These are phyloP conservation scores for Heteronetta atricapilla DNA, from an alignment of 2,113 vertebrate genomes.

Conservation along the genomic window DNA sequence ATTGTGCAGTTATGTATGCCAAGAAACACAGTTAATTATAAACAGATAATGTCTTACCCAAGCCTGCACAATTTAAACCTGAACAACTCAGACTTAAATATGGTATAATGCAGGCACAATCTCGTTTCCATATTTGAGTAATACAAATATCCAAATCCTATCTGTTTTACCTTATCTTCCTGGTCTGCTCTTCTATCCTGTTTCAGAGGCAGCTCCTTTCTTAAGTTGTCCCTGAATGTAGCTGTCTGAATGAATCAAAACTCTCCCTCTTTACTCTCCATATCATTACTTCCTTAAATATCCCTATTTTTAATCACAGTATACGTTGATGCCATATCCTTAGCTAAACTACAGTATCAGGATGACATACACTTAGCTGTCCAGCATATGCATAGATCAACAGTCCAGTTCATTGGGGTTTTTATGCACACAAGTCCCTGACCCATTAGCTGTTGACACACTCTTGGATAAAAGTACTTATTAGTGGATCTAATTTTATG, in stretches of 20 bases:
- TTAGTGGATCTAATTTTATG: neutral
- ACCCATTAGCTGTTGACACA: neutral
- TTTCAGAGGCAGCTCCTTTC: neutral
- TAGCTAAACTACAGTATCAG: neutral
- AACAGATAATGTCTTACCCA: neutral
- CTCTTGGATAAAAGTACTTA: neutral
- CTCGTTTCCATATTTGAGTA: neutral
- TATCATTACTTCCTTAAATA: neutral
- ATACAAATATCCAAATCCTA: neutral
- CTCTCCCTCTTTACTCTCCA: neutral
- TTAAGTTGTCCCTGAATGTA: neutral
- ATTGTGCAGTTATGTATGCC: neutral
- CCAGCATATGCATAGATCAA: neutral
- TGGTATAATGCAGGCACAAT: neutral
- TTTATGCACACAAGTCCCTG: neutral
- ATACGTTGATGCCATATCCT: neutral
- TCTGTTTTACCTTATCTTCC: neutral
- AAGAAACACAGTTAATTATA: neutral
- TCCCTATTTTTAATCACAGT: neutral
- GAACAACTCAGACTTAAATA: neutral
- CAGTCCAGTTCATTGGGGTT: fast-evolving
- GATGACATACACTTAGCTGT: neutral
- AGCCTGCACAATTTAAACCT: neutral
- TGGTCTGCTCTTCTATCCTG: neutral
- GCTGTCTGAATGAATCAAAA: neutral